Conservation (phyloP, 1,140 invertebrate genomes). For the Papilio aristodemus region DNA sequence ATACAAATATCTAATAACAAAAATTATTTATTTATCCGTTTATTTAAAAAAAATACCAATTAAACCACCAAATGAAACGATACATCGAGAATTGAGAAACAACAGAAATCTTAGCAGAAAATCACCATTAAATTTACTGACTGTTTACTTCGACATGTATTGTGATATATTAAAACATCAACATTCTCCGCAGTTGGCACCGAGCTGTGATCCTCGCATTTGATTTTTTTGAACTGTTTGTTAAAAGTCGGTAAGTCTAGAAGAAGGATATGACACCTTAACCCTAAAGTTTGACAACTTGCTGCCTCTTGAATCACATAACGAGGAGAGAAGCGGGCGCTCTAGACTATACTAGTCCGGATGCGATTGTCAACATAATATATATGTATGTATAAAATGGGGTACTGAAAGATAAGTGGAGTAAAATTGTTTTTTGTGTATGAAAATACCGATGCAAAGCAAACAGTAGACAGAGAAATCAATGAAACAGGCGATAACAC, state of each 20-base stretch:
- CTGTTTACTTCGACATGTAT: constrained; percentile 7
- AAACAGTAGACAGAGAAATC: neutral
- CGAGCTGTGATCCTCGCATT: neutral
- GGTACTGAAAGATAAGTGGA: constrained; percentile 7
- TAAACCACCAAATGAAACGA: too few species aligned
- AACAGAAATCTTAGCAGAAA: too few species aligned
- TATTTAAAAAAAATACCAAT: too few species aligned
- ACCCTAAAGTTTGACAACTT: constrained; percentile 7
- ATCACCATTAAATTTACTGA: neutral
- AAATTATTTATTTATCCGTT: too few species aligned
- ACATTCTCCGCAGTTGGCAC: neutral
- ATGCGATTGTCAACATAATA: neutral
- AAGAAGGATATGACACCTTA: neutral
- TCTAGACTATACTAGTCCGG: neutral
- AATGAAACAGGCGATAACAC: neutral
- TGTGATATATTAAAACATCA: neutral
- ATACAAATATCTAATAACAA: neutral
- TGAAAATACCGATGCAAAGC: neutral
- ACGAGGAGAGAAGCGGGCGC: neutral
- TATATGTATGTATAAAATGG: constrained; percentile 5
- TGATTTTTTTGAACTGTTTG: neutral
- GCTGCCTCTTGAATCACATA: constrained; percentile 5
- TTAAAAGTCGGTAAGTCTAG: neutral
- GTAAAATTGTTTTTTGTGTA: constrained; percentile 16
- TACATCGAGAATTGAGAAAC: too few species aligned